These are phyloP conservation scores for Aphaenogaster floridana DNA, from an alignment of 1,140 invertebrate genomes.

Conservation along the genomic window DNA sequence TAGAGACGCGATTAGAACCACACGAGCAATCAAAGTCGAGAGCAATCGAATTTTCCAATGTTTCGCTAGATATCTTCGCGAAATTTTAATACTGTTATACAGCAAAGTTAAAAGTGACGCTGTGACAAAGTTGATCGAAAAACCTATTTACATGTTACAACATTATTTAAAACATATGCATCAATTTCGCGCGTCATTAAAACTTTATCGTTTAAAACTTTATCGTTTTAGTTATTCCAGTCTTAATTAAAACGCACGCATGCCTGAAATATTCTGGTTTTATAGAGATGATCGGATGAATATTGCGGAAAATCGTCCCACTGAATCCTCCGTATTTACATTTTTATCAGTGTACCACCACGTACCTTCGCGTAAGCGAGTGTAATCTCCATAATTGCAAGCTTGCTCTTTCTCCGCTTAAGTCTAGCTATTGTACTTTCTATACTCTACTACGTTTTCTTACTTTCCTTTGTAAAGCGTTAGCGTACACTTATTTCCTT, in stretches of 20 bases:
- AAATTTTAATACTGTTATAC: neutral
- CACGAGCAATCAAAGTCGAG: too few relatives aligned
- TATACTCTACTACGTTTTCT: conserved; percentile 7
- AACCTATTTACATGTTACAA: neutral
- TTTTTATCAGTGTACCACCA: conserved; percentile 13
- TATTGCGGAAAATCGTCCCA: neutral
- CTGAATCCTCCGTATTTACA: neutral
- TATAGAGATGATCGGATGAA: neutral
- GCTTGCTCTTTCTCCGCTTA: conserved; percentile 21
- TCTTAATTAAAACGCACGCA: conserved; percentile 7
- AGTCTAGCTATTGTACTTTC: conserved; percentile 24
- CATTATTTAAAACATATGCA: conserved; percentile 13
- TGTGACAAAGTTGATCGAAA: neutral
- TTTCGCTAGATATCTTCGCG: neutral
- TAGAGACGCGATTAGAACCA: neutral
- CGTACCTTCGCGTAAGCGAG: neutral
- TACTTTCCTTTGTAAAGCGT: conserved; percentile 14
- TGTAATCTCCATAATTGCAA: conserved; percentile 37
- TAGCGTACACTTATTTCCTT: conserved; percentile 18
- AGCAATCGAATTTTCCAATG: neutral
- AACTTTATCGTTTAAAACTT: conserved; percentile 10
- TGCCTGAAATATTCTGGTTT: conserved; percentile 1
- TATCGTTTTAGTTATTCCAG: neutral
- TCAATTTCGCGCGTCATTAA: conserved; percentile 10
- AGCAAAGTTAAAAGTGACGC: neutral